Conservation (phyloP, 1,140 invertebrate species). For the Aphelenchoides fujianensis region DNA sequence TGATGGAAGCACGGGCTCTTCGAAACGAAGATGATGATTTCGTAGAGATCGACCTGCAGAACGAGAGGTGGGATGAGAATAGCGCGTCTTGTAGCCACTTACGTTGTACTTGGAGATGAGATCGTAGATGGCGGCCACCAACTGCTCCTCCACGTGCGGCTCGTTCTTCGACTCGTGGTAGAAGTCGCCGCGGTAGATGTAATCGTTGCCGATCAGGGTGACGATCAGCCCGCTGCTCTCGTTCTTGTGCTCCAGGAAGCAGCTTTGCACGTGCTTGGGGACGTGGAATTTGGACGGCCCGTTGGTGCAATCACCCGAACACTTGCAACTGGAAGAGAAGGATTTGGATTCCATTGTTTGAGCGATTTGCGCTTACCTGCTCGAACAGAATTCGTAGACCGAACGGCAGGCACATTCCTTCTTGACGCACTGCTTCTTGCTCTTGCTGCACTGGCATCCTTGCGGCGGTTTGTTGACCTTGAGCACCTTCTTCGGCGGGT, state of each 20-base stretch:
- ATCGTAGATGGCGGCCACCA: slow-evolving; percentile 62
- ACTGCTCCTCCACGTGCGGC: slow-evolving; percentile 61
- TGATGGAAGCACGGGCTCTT: slow-evolving; percentile 62
- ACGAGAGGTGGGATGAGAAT: not conserved
- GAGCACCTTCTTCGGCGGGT: slow-evolving; percentile 53
- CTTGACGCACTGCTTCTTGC: slow-evolving; percentile 62
- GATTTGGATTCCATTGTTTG: not conserved
- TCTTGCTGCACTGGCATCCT: slow-evolving; percentile 60
- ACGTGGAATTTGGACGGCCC: slow-evolving; percentile 61
- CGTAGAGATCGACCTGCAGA: slow-evolving; percentile 61
- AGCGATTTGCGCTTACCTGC: slow-evolving; percentile 43
- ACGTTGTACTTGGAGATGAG: slow-evolving; percentile 61
- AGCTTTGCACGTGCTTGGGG: slow-evolving; percentile 62
- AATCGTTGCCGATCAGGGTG: slow-evolving; percentile 61
- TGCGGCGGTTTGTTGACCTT: slow-evolving; percentile 56
- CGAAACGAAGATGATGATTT: slow-evolving; percentile 62
- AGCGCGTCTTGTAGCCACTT: slow-evolving; percentile 12
- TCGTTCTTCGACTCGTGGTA: slow-evolving; percentile 61
- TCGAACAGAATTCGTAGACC: slow-evolving; percentile 62
- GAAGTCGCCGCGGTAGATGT: slow-evolving; percentile 62
- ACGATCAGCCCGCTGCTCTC: slow-evolving; percentile 62
- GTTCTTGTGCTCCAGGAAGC: slow-evolving; percentile 61
- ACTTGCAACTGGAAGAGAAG: slow-evolving; percentile 56
- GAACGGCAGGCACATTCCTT: slow-evolving; percentile 59
- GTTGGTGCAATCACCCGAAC: slow-evolving; percentile 60